Base-by-base conservation (phyloP, 2,113 vertebrate genomes). In the Carlito syrichta region DNA sequence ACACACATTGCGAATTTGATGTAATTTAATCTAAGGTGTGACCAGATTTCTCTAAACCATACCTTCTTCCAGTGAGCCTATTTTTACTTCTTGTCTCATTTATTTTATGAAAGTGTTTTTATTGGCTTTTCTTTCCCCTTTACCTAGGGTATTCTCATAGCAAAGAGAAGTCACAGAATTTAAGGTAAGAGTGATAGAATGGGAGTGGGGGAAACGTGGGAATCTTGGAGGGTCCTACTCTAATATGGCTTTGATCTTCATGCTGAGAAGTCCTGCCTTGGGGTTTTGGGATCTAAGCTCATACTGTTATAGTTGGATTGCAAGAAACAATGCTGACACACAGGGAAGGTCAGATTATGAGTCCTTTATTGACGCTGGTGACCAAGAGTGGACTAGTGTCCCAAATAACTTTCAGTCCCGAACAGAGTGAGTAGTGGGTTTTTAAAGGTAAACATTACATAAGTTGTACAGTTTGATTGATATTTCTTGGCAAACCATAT, bases 81-180 rank as follows among this genome's bases (percentile, higher is more conserved):
- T 95, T 86, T n/a, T 95, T 78, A 78, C 76, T 93, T 96, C 22
- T 94, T 86, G 40, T 66, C 35, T 73, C 38, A 38, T 25, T 82
- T 94, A 62, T 30, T 66, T 92, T 93, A 78, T 91, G 73, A 94
- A 79, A 78, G 3, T 1, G 58, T 25, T 38, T 93, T 71, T 60
- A 90, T 50, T 43, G 35, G 87, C 32, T 91, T 96, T 79, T 56
- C 9, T 90, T 92, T 12, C 2, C 23, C 13, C 20, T 85, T 86
- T 91, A 13, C 38, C 27, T 93, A 97, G 98, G 95, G 86, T 77
- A 93, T 96, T 95, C 25, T 86, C 66, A 94, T 54, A 97, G 25
- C 32, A 94, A 96, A 94, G 54, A 86, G 60, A 91, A 97, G 68
- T 62, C 81, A 69, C 86, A 96, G 89, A 95, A 81, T 50, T 93